Conservation (phyloP, 2,888 invertebrate genomes). For the Hedya salicella region DNA sequence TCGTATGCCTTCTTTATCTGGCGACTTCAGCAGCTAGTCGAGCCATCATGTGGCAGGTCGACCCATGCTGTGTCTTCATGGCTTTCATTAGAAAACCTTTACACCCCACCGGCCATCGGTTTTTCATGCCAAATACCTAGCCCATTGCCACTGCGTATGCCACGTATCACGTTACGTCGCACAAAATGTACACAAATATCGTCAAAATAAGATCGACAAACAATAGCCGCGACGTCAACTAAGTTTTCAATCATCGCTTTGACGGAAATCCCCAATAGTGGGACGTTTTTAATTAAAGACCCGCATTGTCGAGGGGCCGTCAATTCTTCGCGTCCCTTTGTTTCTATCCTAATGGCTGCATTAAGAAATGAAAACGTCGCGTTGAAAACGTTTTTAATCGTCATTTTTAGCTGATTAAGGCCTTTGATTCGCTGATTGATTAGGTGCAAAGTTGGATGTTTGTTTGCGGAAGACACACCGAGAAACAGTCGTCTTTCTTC, state of each 20-base stretch:
- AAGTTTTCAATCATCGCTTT: slow-evolving; percentile 39
- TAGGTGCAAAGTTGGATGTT: slow-evolving; percentile 33
- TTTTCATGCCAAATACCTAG: too few relatives aligned
- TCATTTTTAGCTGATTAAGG: slow-evolving; percentile 51
- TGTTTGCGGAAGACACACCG: not conserved
- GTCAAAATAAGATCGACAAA: slow-evolving; percentile 6
- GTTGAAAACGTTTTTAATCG: slow-evolving; percentile 37
- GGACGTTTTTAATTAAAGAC: slow-evolving; percentile 82
- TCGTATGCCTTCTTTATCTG: too few relatives aligned
- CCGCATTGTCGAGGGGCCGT: slow-evolving; percentile 64
- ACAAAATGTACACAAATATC: slow-evolving; percentile 14
- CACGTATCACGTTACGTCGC: too few relatives aligned
- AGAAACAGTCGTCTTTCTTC: slow-evolving; percentile 1
- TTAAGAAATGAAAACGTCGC: slow-evolving; percentile 64
- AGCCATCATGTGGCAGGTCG: too few relatives aligned
- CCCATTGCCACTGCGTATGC: too few relatives aligned
- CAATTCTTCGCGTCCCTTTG: slow-evolving; percentile 70
- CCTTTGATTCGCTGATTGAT: slow-evolving; percentile 39
- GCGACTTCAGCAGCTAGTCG: too few relatives aligned
- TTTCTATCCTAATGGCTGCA: slow-evolving; percentile 65
- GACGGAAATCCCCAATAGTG: slow-evolving; percentile 61
- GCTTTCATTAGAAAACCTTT: too few relatives aligned
- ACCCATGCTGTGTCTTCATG: too few relatives aligned
- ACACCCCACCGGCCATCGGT: too few relatives aligned
- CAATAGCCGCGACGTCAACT: slow-evolving; percentile 19